Evolutionary conservation across 2,797 vertebrate species (phyloP).

Genomic region (Syncerus caffer): DNA sequence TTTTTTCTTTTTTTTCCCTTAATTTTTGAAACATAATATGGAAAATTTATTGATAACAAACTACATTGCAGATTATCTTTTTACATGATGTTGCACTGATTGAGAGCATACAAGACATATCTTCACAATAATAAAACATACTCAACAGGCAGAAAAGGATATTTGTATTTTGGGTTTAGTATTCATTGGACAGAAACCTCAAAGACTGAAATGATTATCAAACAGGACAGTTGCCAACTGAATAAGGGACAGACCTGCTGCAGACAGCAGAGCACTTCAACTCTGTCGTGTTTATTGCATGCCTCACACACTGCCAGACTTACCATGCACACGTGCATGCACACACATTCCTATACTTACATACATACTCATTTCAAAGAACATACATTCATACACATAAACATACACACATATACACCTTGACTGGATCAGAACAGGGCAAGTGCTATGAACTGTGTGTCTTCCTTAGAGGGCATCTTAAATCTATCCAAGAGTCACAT

Average conservation of each 20-base stretch:
- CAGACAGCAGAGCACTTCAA: not conserved
- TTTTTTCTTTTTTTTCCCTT: not conserved
- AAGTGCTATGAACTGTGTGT: not conserved
- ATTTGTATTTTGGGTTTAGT: not conserved
- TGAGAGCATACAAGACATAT: not conserved
- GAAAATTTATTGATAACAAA: not conserved
- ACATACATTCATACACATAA: not conserved
- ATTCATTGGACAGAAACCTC: not conserved
- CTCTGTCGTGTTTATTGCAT: not conserved
- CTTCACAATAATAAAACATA: not conserved
- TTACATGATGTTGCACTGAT: not conserved
- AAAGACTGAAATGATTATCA: not conserved
- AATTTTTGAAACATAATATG: not conserved
- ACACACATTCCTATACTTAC: not conserved
- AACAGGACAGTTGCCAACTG: not conserved
- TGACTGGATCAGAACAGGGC: not conserved
- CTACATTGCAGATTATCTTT: not conserved
- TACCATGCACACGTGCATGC: not conserved
- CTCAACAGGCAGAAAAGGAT: not conserved
- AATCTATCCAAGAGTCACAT: not conserved
- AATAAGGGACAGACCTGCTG: not conserved
- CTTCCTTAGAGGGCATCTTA: not conserved
- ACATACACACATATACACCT: not conserved
- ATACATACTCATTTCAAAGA: not conserved
- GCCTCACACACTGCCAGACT: accelerated